These are phyloP conservation scores for Onthophagus sagittarius DNA, from an alignment of 2,888 invertebrate genomes.

Conservation along the genomic window DNA sequence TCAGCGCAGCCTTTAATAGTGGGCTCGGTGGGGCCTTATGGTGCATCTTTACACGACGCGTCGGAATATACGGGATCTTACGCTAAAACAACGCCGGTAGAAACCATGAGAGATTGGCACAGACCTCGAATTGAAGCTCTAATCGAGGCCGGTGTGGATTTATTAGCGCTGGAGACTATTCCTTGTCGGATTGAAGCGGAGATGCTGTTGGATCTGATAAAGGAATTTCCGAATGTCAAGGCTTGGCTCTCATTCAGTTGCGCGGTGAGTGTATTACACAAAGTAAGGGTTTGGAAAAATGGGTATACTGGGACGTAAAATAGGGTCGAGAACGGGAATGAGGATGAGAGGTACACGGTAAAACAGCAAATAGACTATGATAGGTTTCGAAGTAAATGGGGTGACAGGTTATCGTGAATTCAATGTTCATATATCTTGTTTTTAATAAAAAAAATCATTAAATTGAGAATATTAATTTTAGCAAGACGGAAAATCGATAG, in stretches of 20 bases:
- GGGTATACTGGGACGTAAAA: not conserved
- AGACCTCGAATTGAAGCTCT: slow-evolving; percentile 74
- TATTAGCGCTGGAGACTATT: slow-evolving; percentile 88
- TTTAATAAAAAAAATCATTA: too few relatives aligned
- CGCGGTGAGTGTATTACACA: slow-evolving; percentile 55
- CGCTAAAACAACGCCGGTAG: slow-evolving; percentile 60
- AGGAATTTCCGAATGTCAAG: slow-evolving; percentile 71
- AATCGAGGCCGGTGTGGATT: slow-evolving; percentile 75
- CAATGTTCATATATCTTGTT: too few relatives aligned
- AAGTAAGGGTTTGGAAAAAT: not conserved
- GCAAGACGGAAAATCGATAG: slow-evolving; percentile 62
- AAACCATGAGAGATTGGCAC: slow-evolving; percentile 78
- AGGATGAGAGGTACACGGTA: not conserved
- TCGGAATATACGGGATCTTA: slow-evolving; percentile 92
- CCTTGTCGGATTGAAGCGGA: slow-evolving; percentile 81
- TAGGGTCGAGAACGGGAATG: not conserved
- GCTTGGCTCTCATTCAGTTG: slow-evolving; percentile 90
- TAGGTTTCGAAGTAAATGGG: not conserved
- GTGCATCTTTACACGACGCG: slow-evolving; percentile 83
- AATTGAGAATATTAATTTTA: too few relatives aligned
- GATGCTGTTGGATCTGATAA: slow-evolving; percentile 73
- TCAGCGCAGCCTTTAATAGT: slow-evolving; percentile 61
- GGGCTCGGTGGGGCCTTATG: slow-evolving; percentile 91
- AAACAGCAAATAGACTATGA: not conserved
- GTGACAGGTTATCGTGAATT: not conserved